Evolutionary conservation across 2,888 invertebrate species (phyloP).

Genomic region (Plagiodera versicolora): DNA sequence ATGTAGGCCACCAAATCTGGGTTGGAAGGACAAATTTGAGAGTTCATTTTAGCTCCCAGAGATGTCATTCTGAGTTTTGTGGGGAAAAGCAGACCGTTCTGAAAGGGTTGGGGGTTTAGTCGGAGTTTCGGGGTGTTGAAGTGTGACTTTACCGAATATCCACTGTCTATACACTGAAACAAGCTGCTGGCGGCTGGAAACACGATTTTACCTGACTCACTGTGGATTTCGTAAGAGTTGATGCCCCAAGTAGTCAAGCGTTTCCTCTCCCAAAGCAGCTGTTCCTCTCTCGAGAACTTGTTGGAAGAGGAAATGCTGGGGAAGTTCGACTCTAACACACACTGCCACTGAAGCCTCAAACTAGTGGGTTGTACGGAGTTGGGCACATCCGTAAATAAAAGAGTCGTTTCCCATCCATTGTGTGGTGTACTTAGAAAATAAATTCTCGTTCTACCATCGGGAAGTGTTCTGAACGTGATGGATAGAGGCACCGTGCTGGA

Average conservation of each 20-base stretch:
- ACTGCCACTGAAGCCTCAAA: constrained; percentile 72
- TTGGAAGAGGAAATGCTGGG: constrained; percentile 62
- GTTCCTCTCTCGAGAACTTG: constrained; percentile 82
- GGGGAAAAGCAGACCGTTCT: constrained; percentile 68
- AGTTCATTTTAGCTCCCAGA: constrained; percentile 73
- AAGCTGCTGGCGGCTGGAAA: constrained; percentile 89
- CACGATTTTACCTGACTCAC: constrained; percentile 79
- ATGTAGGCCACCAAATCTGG: constrained; percentile 86
- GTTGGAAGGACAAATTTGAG: constrained; percentile 81
- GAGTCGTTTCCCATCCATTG: constrained; percentile 87
- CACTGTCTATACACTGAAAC: constrained; percentile 80
- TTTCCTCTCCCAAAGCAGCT: constrained; percentile 88
- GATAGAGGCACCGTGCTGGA: constrained; percentile 83
- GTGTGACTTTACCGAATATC: constrained; percentile 65
- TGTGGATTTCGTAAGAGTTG: constrained; percentile 88
- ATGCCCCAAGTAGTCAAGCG: constrained; percentile 92
- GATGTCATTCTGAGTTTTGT: constrained; percentile 67
- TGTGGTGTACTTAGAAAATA: constrained; percentile 89
- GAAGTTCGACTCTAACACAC: constrained; percentile 77
- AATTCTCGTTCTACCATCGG: constrained; percentile 79
- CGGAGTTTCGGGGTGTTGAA: too few relatives aligned
- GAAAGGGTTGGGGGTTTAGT: constrained; percentile 23
- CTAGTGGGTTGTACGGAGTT: constrained; percentile 60
- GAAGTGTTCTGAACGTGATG: constrained; percentile 76
- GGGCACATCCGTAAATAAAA: constrained; percentile 83